Conservation (phyloP, 2,113 vertebrate species). For the Eptesicus fuscus region DNA sequence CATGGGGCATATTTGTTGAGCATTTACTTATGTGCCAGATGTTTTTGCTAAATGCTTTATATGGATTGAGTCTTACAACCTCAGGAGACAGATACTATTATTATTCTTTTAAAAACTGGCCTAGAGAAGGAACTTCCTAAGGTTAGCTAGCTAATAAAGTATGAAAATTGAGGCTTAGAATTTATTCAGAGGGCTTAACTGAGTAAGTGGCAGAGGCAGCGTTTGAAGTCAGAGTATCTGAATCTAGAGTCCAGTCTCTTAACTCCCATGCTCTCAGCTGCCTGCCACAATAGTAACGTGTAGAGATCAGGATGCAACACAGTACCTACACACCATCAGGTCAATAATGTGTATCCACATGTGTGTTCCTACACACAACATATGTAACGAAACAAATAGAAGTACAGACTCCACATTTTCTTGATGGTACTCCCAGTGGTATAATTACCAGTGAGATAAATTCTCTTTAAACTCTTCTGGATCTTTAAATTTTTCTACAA, state of each 20-base stretch:
- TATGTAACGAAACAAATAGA: neutral
- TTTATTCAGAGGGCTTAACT: neutral
- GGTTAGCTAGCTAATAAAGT: neutral
- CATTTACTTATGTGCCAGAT: neutral
- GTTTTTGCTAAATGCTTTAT: neutral
- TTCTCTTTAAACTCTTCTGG: neutral
- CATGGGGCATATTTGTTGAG: neutral
- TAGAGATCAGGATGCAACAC: neutral
- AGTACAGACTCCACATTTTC: neutral
- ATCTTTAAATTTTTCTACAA: neutral
- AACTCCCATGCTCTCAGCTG: neutral
- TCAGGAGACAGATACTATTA: neutral
- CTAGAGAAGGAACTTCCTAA: neutral
- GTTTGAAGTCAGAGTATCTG: neutral
- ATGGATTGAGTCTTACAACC: neutral
- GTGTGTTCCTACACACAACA: neutral
- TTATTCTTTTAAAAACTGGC: neutral
- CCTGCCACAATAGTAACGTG: neutral
- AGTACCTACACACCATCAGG: neutral
- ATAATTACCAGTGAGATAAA: constrained; percentile 1
- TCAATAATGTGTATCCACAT: neutral
- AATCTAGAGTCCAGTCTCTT: neutral
- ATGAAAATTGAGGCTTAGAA: neutral
- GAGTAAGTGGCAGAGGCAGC: neutral
- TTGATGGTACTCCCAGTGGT: neutral